Evolutionary conservation across 2,888 invertebrate species (phyloP).

Genomic region (Monochamus alternatus): DNA sequence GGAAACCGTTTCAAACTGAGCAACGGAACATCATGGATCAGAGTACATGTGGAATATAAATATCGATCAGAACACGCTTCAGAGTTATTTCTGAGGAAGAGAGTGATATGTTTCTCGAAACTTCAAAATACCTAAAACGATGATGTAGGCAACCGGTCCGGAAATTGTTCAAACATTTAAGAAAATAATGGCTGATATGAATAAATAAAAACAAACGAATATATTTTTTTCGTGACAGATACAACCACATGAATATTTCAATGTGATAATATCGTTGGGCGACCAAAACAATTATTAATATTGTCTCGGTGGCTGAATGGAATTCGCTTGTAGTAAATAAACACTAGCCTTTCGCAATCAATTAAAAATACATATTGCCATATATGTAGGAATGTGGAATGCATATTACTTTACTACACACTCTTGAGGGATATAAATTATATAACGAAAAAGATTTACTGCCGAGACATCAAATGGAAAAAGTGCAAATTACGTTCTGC

Average conservation of each 20-base stretch:
- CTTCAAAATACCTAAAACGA: too few species aligned
- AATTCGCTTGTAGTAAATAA: constrained; percentile 32
- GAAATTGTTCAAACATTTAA: too few species aligned
- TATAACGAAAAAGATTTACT: constrained; percentile 29
- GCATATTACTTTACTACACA: constrained; percentile 22
- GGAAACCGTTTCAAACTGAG: too few species aligned
- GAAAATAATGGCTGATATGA: too few species aligned
- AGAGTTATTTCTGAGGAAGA: too few species aligned
- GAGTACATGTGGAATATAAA: too few species aligned
- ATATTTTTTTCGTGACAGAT: too few species aligned
- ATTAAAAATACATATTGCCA: constrained; percentile 24
- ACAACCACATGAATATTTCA: background rate
- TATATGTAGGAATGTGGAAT: constrained; percentile 30
- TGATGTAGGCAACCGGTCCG: too few species aligned
- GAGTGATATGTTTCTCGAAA: too few species aligned
- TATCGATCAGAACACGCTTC: too few species aligned
- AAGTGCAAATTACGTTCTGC: constrained; percentile 24
- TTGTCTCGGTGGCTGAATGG: constrained; percentile 15
- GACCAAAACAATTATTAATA: constrained; percentile 20
- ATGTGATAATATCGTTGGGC: constrained; percentile 3
- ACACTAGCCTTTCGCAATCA: constrained; percentile 25
- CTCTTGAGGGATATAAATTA: constrained; percentile 28
- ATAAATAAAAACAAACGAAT: too few species aligned
- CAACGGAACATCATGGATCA: too few species aligned
- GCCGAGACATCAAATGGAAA: constrained; percentile 30